Conservation (phyloP, 1,140 invertebrate genomes). For the Zaprionus kolodkinae region DNA sequence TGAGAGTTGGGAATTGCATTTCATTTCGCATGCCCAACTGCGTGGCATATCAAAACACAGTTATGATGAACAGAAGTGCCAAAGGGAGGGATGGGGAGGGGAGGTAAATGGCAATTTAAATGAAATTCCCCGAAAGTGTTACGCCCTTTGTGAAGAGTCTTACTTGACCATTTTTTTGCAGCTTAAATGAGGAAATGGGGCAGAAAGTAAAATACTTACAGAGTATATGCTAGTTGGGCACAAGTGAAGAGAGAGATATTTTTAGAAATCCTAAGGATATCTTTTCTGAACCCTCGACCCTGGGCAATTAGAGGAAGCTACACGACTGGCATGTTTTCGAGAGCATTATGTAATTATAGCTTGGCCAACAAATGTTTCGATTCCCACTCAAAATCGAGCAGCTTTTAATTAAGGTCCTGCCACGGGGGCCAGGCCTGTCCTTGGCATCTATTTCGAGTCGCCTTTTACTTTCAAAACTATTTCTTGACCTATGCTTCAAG, state of each 20-base stretch:
- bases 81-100: neutral
- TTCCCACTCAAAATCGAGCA: constrained; percentile 35
- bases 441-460: constrained; percentile 23
- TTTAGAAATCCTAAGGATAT: too few species aligned
- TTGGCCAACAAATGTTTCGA: constrained; percentile 14
- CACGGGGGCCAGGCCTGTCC: neutral
- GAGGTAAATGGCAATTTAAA: neutral
- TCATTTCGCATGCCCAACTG: neutral
- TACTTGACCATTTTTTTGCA: neutral
- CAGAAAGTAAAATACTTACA: neutral
- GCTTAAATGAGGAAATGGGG: neutral
- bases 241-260: too few species aligned
- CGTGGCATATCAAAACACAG: constrained; percentile 12
- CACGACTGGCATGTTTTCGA: neutral
- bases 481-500: constrained; percentile 36
- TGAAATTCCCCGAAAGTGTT: neutral
- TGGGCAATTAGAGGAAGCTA: neutral
- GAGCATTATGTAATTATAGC: constrained; percentile 38
- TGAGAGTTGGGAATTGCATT: constrained; percentile 3
- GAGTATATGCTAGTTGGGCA: neutral
- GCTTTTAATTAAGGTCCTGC: constrained; percentile 28
- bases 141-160: neutral
- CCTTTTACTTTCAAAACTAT: constrained; percentile 10
- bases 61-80: neutral
- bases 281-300: neutral